Evolutionary conservation across 2,888 invertebrate species (phyloP).

Genomic region (Nymphalis urticae): DNA sequence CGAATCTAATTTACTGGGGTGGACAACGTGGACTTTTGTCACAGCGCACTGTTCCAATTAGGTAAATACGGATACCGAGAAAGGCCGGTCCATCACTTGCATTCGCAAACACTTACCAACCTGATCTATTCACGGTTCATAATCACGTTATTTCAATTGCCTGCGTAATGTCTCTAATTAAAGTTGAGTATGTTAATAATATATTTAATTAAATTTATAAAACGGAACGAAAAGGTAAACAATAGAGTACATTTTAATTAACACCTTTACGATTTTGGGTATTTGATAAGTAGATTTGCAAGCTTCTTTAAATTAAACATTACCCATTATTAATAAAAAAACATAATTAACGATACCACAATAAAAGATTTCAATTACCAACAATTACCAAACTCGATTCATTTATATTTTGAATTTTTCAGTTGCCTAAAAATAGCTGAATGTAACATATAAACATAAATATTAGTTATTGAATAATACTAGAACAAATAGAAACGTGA

Average conservation of each 20-base stretch:
- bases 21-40: slow-evolving; percentile 69
- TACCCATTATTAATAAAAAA: not conserved
- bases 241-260: not conserved
- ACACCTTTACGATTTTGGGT: not conserved
- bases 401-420: not conserved
- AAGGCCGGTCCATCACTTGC: slow-evolving; percentile 58
- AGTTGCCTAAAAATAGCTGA: no score
- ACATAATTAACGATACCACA: not conserved
- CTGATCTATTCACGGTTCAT: slow-evolving; percentile 49
- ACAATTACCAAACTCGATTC: no score
- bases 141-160: slow-evolving; percentile 8
- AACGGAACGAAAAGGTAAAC: not conserved
- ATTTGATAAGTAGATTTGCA: slow-evolving; percentile 13
- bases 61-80: slow-evolving; percentile 61
- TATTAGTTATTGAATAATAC: no score
- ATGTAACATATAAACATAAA: no score
- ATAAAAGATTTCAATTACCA: not conserved
- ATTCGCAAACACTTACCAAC: slow-evolving; percentile 66
- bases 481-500: not conserved
- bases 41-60: slow-evolving; percentile 69
- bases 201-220: slow-evolving; percentile 17
- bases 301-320: slow-evolving; percentile 10
- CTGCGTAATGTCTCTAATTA: not conserved
- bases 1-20: slow-evolving; percentile 73
- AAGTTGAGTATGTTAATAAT: slow-evolving; percentile 1